phyloP scores from a whole-genome alignment of 2,797 vertebrate genomes.

The Xiphorhynchus erythropygius region DNA sequence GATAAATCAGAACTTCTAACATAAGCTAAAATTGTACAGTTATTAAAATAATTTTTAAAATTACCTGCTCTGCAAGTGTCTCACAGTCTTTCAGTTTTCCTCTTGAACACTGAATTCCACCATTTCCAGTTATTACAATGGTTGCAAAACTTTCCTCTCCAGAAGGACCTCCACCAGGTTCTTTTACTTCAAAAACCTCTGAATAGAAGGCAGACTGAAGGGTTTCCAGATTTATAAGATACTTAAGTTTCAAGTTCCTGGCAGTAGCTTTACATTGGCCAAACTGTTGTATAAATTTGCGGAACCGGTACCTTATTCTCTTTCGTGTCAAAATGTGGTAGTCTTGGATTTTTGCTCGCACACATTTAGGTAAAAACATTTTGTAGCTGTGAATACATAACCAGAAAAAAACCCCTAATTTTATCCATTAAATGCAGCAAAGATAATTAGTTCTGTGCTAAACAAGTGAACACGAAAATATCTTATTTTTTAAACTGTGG shows the following conservation, averaged over 20 bases:
- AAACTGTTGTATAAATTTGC: conserved; percentile 93
- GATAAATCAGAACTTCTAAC: background rate
- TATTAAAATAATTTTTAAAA: conserved; percentile 3
- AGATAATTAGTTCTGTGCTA: background rate
- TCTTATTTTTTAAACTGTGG: background rate
- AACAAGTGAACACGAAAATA: background rate
- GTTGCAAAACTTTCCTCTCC: conserved; percentile 83
- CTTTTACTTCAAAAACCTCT: conserved; percentile 89
- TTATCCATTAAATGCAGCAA: background rate
- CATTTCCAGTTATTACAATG: conserved; percentile 89
- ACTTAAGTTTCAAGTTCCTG: conserved; percentile 93
- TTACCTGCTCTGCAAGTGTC: conserved; percentile 81
- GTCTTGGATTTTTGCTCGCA: conserved; percentile 88
- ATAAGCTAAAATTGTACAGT: background rate
- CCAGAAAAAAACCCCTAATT: background rate
- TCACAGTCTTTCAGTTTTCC: conserved; percentile 79
- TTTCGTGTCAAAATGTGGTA: conserved; percentile 95
- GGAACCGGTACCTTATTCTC: conserved; percentile 93
- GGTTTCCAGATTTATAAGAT: conserved; percentile 93
- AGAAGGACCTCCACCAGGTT: conserved; percentile 77
- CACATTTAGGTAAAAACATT: conserved; percentile 88
- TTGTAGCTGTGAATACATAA: conserved; percentile 87
- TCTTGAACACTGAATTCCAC: conserved; percentile 89
- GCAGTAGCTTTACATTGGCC: conserved; percentile 89
- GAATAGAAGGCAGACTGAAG: conserved; percentile 90